These are phyloP conservation scores for Petrosia ficiformis DNA, from an alignment of 37 sponge, comb jelly and placozoan species.

Conservation along the genomic window DNA sequence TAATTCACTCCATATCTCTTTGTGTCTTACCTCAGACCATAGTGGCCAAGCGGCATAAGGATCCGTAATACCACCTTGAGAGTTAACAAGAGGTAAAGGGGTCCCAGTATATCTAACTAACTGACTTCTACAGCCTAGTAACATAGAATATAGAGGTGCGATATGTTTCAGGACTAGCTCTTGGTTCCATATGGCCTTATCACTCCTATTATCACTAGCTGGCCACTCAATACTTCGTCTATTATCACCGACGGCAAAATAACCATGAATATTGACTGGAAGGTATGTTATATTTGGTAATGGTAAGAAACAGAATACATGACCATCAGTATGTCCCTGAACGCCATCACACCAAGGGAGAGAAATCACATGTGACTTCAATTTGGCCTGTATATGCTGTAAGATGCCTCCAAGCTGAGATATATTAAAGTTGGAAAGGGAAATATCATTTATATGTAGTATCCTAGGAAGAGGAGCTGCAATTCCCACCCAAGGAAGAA, in stretches of 20 bases:
- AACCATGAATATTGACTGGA: slow-evolving; percentile 85
- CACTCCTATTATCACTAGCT: slow-evolving; percentile 49
- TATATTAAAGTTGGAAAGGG: not conserved
- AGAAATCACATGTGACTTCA: not conserved
- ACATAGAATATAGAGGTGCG: slow-evolving; percentile 39
- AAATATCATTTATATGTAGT: no score
- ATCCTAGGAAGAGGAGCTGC: slow-evolving; percentile 56
- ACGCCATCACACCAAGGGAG: slow-evolving; percentile 7
- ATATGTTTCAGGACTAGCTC: slow-evolving; percentile 32
- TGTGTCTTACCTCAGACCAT: slow-evolving; percentile 9
- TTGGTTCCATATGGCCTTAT: slow-evolving; percentile 72
- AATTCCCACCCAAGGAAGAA: slow-evolving; percentile 76
- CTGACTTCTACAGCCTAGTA: slow-evolving; percentile 24
- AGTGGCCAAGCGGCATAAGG: slow-evolving; percentile 59
- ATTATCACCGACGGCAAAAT: slow-evolving; percentile 68
- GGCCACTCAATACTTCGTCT: slow-evolving; percentile 84
- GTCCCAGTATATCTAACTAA: slow-evolving; percentile 19
- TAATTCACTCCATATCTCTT: slow-evolving; percentile 34
- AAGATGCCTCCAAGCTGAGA: not conserved
- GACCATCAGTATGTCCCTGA: slow-evolving; percentile 20
- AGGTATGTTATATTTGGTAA: slow-evolving; percentile 44
- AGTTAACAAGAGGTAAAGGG: not conserved
- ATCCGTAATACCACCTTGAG: slow-evolving; percentile 17
- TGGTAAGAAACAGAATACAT: slow-evolving; percentile 85
- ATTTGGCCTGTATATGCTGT: not conserved